Percentiles rank a stretch among this genome's conserved stretches.
These are phyloP conservation scores for Neoniphon sammara DNA, from an alignment of 2,797 vertebrate genomes.

Conservation along the genomic window DNA sequence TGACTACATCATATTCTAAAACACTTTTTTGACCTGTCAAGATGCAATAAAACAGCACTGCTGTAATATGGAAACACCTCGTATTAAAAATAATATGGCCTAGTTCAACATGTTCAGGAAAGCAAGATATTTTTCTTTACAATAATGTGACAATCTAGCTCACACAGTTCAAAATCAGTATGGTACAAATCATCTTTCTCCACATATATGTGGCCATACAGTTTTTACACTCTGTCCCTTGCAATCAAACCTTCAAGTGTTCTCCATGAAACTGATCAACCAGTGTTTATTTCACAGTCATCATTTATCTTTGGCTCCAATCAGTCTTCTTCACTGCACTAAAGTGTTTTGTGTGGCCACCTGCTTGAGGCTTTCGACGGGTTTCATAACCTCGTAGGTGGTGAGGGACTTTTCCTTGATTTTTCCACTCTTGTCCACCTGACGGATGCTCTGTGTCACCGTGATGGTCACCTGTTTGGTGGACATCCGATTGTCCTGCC, in stretches of 20 bases:
- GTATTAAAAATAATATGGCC: constrained; percentile 26
- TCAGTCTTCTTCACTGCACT: constrained; percentile 22
- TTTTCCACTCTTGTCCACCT: constrained; percentile 84
- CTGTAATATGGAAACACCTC: constrained; percentile 21
- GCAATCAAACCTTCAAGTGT: not conserved
- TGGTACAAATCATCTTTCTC: not conserved
- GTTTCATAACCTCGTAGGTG: constrained; percentile 83
- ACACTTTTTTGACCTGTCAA: constrained; percentile 15
- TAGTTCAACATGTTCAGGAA: not conserved
- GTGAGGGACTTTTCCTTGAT: constrained; percentile 82
- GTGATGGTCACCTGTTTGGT: constrained; percentile 87
- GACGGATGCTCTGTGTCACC: constrained; percentile 85
- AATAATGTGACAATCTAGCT: not conserved
- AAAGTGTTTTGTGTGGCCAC: constrained; percentile 64
- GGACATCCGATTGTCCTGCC: constrained; percentile 86
- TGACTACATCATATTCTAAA: constrained; percentile 5
- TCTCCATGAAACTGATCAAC: not conserved
- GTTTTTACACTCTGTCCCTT: not conserved
- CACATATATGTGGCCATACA: not conserved
- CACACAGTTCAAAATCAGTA: not conserved
- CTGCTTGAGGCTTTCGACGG: constrained; percentile 73
- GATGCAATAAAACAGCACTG: constrained; percentile 20
- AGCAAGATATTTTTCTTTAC: not conserved
- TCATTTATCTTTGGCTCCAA: constrained; percentile 28
- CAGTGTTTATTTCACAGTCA: constrained; percentile 30